Evolutionary conservation across 2,888 invertebrate genomes (phyloP), one percentile per base, ranked within the genome.

Genomic region (Mechanitis mazaeus): DNA sequence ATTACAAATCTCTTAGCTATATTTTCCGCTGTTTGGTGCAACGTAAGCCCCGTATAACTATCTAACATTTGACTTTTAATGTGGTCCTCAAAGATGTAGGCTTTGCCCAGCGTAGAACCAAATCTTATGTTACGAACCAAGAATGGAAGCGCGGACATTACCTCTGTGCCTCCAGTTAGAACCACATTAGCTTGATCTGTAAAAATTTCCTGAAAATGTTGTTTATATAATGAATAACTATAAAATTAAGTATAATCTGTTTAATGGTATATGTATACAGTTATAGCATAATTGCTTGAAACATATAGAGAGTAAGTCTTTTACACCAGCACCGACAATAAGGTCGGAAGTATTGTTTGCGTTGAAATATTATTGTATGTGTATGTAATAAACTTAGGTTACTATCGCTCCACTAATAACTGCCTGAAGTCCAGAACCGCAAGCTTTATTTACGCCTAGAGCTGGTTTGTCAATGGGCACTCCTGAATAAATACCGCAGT

Each of bases 401-500:
- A 96, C 96, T 91, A 97, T 94, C 58, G 95, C 94, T 63, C 95
- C 96, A 80, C 93, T 96, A 5, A 98, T 93, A 64, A 99, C 91
- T 0, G 98, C 93, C 80, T 99, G 99, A 76, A 99, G 96, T 9
- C 99, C 99, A 59, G 97, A 97, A 12, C 98, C 99, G 83, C 99
- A 99, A 20, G 98, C 91, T 69, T 98, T 92, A 84, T 98, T 99
- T 12, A 99, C 93, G 31, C 94, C 94, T 6, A 97, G 83, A 0
- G 98, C 97, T n/a, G 98, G 97, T 64, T 92, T 94, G 38, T 95
- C 94, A 64, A 94, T 80, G 1, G 98, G 96, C 45, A 98, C 93
- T 53, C 97, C 98, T 64, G 94, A 92, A 72, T 94, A 92, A 11
- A 98, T 90, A 0, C 94, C 93, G 61, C 95, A 95, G 83, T 99